Evolutionary conservation across 2,797 vertebrate species (phyloP), one percentile per base, ranked within the genome.

Genomic region (Labroides dimidiatus): DNA sequence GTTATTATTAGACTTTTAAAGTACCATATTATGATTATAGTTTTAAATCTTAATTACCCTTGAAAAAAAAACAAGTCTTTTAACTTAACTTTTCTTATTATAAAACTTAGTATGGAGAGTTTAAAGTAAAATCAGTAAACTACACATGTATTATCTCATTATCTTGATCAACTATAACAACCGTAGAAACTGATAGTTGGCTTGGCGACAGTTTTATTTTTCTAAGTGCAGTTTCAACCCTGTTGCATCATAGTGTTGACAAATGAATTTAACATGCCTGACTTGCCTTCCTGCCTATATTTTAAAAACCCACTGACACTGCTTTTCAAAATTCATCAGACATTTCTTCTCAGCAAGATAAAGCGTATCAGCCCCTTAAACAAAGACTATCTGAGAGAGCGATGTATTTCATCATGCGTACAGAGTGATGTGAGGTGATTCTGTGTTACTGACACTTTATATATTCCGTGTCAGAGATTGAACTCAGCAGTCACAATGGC

Each of bases 401-500:
- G 48, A 56, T 36, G 45, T 65, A 66, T 84, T 81, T 85, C 79
- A 85, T 82, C 77, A 84, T 72, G 65, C 70, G 56, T 62, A 58
- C 57, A 9, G 19, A 60, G 74, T 39, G 54, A 57, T 74, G 62
- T 71, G 64, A 86, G 69, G 37, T 27, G 55, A 84, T 60, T 76
- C 51, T 84, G 13, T 64, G 30, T 82, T 68, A 84, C 62, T 83
- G 65, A 63, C 74, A 15, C 56, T 66, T 44, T 78, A 0, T 80
- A 53, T 80, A 53, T 85, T 80, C 69, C 47, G 30, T 76, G 12
- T 82, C 82, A 90, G 64, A 85, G 79, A 88, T 74, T 84, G 70
- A 89, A 75, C 79, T 73, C 83, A 76, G 76, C 64, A 70, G 65
- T 75, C 68, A 84, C 81, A 76, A 94, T 94, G 93, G 89, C 89